Evolutionary conservation across 2,113 vertebrate genomes (phyloP).

Genomic region (Hydropotes inermis): DNA sequence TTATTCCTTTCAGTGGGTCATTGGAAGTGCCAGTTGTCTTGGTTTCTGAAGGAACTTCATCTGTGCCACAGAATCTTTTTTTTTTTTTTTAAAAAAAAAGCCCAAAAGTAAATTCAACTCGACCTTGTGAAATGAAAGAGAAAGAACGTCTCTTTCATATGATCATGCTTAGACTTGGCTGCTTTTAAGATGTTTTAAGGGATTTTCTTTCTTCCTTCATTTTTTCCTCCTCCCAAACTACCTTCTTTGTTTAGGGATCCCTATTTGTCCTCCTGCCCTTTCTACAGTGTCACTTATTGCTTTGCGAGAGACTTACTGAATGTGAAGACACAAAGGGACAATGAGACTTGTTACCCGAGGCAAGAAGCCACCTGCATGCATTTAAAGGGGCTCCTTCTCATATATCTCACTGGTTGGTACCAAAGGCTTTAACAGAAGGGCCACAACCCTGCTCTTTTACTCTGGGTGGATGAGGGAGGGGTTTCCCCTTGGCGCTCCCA

Average conservation of each 20-base stretch:
- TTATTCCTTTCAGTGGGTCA: neutral
- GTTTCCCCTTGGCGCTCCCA: neutral
- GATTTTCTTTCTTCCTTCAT: slow-evolving; percentile 59
- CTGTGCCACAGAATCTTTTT: neutral
- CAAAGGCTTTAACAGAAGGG: neutral
- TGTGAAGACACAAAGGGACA: slow-evolving; percentile 61
- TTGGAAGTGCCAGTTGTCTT: neutral
- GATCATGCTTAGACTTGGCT: neutral
- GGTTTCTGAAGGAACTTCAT: neutral
- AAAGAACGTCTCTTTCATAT: slow-evolving; percentile 4
- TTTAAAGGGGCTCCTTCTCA: slow-evolving; percentile 57
- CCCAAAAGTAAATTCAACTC: neutral
- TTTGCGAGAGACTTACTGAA: slow-evolving; percentile 43
- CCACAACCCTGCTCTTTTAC: neutral
- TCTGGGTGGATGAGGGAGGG: neutral
- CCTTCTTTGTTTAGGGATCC: slow-evolving; percentile 60
- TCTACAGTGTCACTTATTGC: slow-evolving; percentile 46
- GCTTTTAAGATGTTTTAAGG: slow-evolving; percentile 52
- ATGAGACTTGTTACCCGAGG: slow-evolving; percentile 53
- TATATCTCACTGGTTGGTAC: slow-evolving; percentile 42
- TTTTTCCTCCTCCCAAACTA: slow-evolving; percentile 15
- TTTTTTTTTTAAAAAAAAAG: neutral
- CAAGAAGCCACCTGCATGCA: slow-evolving; percentile 64
- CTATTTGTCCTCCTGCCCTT: slow-evolving; percentile 38
- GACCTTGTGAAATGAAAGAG: neutral